Evolutionary conservation across 1,140 invertebrate genomes (phyloP), one percentile per base, ranked within the genome.

Genomic region (Popillia japonica): DNA sequence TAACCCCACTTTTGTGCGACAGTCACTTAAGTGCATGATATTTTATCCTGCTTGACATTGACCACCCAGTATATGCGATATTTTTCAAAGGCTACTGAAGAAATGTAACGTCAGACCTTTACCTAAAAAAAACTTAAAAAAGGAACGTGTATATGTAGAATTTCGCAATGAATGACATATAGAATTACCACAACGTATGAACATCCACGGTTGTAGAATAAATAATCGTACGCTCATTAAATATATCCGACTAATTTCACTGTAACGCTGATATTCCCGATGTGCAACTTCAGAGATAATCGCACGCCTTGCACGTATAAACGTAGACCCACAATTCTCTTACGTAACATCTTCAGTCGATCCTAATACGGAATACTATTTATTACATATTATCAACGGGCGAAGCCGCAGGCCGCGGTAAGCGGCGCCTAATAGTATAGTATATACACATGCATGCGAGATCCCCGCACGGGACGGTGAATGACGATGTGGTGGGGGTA

Each of bases 401-500:
- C 76, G 72, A 78, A 59, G 75, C 79, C 79, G 77, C 77, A 20
- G 64, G 77, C 77, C 9, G 64, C 40, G 55, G 55, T 77, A 74
- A 80, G 75, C 77, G 79, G 80, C 80, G 78, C 80, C 78, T 78
- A 79, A 40, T 75, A 75, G 78, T 68, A 34, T 34, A 68, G 61
- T 55, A 55, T 55, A 55, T 55, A 55, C 17, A 55, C 6, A 78
- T 73, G 78, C 68, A 78, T 72, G 78, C 77, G 81, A 34, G 27
- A 83, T 83, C 82, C 82, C 77, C 74, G 80, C 81, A 83, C 82
- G 83, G 81, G 81, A 76, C 81, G 79, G 34, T 80, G 75, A 44
- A 76, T 17, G 75, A 44, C 72, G 11, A 34, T 80, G 83, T 79
- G 82, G 81, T 80, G 82, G 80, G 78, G 80, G 80, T 80, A 80